Conservation (phyloP, 1,140 invertebrate species). For the Drosophila rhopaloa region DNA sequence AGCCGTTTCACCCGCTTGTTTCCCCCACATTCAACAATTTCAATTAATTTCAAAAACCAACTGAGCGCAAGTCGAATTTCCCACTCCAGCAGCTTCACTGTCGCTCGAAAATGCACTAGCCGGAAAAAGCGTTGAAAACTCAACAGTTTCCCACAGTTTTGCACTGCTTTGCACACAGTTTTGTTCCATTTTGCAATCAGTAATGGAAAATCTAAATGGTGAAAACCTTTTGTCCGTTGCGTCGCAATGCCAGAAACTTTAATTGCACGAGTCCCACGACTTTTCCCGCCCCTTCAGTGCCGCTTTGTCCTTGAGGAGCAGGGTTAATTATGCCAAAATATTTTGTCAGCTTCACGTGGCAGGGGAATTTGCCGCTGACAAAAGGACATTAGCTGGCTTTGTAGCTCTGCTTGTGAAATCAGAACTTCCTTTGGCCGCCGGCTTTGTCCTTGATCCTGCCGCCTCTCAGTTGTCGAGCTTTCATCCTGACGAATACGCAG, state of each 20-base stretch:
- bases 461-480: slow-evolving; percentile 7
- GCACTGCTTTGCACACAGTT: slow-evolving; percentile 8
- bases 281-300: background rate
- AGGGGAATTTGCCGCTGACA: slow-evolving; percentile 20
- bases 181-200: slow-evolving; percentile 54
- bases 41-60: slow-evolving; percentile 79
- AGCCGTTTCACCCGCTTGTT: slow-evolving; percentile 8
- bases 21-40: slow-evolving; percentile 58
- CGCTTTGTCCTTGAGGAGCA: background rate
- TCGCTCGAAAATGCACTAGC: slow-evolving; percentile 41
- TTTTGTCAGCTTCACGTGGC: slow-evolving; percentile 54
- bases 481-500: slow-evolving; percentile 33
- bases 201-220: slow-evolving; percentile 68
- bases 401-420: slow-evolving; percentile 33
- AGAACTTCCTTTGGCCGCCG: slow-evolving; percentile 42
- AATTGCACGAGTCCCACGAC: slow-evolving; percentile 54
- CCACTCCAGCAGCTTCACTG: slow-evolving; percentile 17
- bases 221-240: slow-evolving; percentile 51
- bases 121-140: slow-evolving; percentile 27
- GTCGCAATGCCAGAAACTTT: slow-evolving; percentile 57
- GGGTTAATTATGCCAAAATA: slow-evolving; percentile 71
- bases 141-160: slow-evolving; percentile 41
- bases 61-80: slow-evolving; percentile 58
- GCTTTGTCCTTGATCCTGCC: slow-evolving; percentile 44
- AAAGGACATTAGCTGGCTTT: slow-evolving; percentile 32